Percentiles rank a stretch among this genome's conserved stretches.
These are phyloP conservation scores for Ceratina japonica DNA, from an alignment of 1,140 invertebrate species.

Conservation along the genomic window DNA sequence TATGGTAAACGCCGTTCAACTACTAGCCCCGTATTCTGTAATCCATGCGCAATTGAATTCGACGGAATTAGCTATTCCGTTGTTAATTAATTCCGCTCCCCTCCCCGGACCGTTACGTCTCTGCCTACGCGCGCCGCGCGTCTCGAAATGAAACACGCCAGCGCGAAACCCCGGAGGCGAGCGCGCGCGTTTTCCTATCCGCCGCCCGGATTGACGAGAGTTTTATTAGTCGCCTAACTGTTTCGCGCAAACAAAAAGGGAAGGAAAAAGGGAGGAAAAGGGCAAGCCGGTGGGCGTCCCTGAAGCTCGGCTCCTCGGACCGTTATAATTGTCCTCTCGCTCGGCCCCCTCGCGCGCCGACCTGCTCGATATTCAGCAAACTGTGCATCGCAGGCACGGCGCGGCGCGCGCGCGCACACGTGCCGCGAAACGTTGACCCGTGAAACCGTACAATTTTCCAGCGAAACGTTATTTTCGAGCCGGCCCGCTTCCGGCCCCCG, in stretches of 20 bases:
- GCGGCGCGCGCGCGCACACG: not conserved
- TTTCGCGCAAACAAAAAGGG: too few species aligned
- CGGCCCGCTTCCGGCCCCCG: too few species aligned
- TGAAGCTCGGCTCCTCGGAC: not conserved
- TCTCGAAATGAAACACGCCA: not conserved
- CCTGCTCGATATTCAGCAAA: constrained; percentile 1
- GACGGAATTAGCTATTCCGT: constrained; percentile 10
- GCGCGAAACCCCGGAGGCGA: not conserved
- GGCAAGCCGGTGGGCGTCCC: constrained; percentile 12
- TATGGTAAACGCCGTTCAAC: constrained; percentile 13
- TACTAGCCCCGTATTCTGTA: not conserved
- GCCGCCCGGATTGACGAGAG: not conserved
- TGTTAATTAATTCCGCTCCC: constrained; percentile 30
- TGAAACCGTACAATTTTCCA: not conserved
- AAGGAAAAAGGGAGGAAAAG: not conserved
- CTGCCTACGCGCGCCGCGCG: not conserved
- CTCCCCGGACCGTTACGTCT: not conserved
- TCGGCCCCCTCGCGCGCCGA: not conserved
- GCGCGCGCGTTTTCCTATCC: not conserved
- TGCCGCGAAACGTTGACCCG: not conserved
- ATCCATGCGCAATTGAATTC: constrained; percentile 27
- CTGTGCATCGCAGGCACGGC: too few species aligned
- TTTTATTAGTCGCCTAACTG: not conserved
- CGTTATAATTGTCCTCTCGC: constrained; percentile 10
- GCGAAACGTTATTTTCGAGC: not conserved